Evolutionary conservation across 35 echinoderm and acorn worm species (phyloP).

Genomic region (Acanthaster planci): DNA sequence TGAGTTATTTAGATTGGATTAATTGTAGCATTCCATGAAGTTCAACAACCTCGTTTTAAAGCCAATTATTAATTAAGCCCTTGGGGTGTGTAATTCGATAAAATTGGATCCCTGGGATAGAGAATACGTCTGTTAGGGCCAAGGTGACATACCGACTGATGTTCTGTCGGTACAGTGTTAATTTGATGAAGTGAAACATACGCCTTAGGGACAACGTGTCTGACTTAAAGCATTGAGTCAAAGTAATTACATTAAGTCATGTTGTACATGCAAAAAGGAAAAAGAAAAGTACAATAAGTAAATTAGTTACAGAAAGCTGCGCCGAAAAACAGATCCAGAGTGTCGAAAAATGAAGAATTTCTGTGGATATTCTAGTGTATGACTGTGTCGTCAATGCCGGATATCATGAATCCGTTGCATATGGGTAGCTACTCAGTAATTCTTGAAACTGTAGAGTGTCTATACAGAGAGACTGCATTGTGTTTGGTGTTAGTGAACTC

Average conservation of each 20-base stretch:
- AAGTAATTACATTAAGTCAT: slow-evolving; percentile 27
- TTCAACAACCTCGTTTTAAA: not conserved
- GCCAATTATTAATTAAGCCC: slow-evolving; percentile 1
- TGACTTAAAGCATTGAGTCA: slow-evolving; percentile 15
- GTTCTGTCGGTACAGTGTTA: not conserved
- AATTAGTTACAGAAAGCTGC: not conserved
- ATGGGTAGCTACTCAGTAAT: no score
- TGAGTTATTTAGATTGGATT: not conserved
- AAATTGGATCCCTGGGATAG: not conserved
- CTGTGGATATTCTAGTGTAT: no score
- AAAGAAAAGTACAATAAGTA: not conserved
- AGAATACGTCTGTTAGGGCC: not conserved
- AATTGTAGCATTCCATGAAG: not conserved
- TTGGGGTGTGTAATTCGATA: not conserved
- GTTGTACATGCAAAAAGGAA: not conserved
- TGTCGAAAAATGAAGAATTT: no score
- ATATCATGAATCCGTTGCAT: no score
- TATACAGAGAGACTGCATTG: no score
- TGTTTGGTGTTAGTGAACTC: no score
- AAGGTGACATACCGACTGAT: not conserved
- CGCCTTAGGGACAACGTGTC: not conserved
- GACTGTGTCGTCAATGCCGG: no score
- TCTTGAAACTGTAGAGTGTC: no score
- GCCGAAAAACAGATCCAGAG: no score
- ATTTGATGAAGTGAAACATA: slow-evolving; percentile 13